Base-by-base conservation (phyloP, 2,797 vertebrate species). In the Tragelaphus eurycerus region DNA sequence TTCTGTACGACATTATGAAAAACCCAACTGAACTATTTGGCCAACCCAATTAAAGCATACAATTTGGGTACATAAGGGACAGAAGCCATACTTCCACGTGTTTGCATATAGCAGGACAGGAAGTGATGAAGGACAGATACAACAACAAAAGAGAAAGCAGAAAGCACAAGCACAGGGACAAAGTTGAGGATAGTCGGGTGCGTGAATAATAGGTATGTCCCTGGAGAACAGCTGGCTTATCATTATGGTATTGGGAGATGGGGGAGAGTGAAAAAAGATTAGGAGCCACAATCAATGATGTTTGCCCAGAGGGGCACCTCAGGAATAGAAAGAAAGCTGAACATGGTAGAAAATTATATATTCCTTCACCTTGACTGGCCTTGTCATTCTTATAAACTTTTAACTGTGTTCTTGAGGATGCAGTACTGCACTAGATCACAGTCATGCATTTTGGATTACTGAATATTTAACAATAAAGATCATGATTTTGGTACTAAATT, bases 401-500 rank as follows among this genome's bases (percentile, higher is more conserved):
- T 93, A 90, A 12, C n/a, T 93, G 31, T 16, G 52, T 43, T 62
- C 57, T 6, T 7, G 89, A 96, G 12, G 31, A 1, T 86, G 54
- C 27, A 87, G 12, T 84, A 89, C 16, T 86, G 6, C 34, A 64
- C 12, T 76, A 74, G 48, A 82, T 93, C 16, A 64, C 7, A 92
- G 38, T 38, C 71, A 13, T 86, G 29, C 29, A 83, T 86, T 97
- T 98, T n/a, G 43, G 27, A 93, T 90, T 90, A 95, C n/a, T 89
- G 48, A 96, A 84, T 62, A 84, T 91, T 88, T 95, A 89, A 86
- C 19, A 90, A 64, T 95, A 96, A 12, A 93, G 38, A 64, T 6
- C 84, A 82, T 79, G 82, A 4, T 52, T 79, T 95, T 95, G 86
- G 71, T 86, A 59, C n/a, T 79, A 82, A 97, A 76, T 79, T 98